Evolutionary conservation across 2,888 invertebrate genomes (phyloP), one percentile per base, ranked within the genome.

Genomic region (Portevinia maculata): DNA sequence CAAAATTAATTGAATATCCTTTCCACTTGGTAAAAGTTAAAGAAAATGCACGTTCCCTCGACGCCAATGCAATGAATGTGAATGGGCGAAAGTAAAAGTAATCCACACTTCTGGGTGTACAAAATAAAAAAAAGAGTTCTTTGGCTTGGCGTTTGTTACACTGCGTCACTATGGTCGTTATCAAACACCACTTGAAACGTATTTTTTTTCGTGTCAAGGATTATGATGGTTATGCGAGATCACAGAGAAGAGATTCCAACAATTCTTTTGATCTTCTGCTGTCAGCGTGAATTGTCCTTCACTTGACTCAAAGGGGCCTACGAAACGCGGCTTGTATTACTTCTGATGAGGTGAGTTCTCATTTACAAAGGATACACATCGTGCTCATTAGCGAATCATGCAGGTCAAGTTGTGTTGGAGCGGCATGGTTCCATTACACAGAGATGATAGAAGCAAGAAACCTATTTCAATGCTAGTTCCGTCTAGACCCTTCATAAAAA

Each of bases 161-260:
- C n/a, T n/a, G 11, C n/a, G 39, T 13, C 2, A 32, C n/a, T 8
- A 15, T 17, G n/a, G 15, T 19, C 37, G 55, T 57, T 62, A 74
- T 79, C 74, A 69, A 79, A 79, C 53, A 62, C 59, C 79, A 53
- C 64, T 60, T 65, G 44, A 41, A 64, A 65, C n/a, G 59, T 57
- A 64, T 64, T 75, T 69, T 57, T 64, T 75, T 70, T 70, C 75
- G 70, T 75, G 79, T 81, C 79, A 81, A 81, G 79, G 79, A 81
- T 75, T 57, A 52, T 34, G 53, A 78, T 69, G 53, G 21, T 75
- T 53, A 30, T 64, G 41, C 52, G 30, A 70, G 11, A 11, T 5
- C 17, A 44, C 17, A 44, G 5, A 19, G 44, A 19, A 1, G 11
- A 19, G 44, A 13, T 30, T 11, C 11, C 30, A n/a, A 39, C 41